Conservation (phyloP, 2,888 invertebrate species). For the Pomacea canaliculata region DNA sequence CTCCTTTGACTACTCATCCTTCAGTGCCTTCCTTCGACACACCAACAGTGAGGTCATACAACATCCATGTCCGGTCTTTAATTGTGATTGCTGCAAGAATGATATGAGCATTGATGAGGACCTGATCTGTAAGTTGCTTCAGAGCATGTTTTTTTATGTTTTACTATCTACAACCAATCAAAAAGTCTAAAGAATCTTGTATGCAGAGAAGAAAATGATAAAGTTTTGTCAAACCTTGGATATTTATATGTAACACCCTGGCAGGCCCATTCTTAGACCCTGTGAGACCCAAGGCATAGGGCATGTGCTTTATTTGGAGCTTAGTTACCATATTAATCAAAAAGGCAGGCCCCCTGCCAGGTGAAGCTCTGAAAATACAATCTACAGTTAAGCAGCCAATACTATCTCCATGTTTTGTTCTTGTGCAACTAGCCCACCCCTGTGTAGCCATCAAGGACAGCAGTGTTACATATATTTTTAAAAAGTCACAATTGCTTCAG, state of each 20-base stretch:
- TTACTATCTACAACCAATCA: neutral
- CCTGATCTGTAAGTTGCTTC: slow-evolving; percentile 30
- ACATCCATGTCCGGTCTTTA: slow-evolving; percentile 52
- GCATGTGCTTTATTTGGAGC: too few relatives aligned
- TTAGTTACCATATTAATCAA: too few relatives aligned
- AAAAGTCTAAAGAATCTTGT: neutral
- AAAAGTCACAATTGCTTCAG: too few relatives aligned
- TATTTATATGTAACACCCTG: neutral
- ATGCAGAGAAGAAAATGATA: neutral
- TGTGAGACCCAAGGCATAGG: too few relatives aligned
- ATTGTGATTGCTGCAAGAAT: slow-evolving; percentile 55
- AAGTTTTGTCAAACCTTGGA: neutral
- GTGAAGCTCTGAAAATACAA: too few relatives aligned
- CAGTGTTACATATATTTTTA: too few relatives aligned
- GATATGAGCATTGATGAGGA: slow-evolving; percentile 55
- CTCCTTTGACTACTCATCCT: slow-evolving; percentile 63
- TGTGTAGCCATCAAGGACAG: too few relatives aligned
- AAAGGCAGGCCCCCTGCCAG: too few relatives aligned
- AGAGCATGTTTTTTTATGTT: neutral
- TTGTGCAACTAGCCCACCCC: too few relatives aligned
- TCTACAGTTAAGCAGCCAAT: too few relatives aligned
- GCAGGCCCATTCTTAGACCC: too few relatives aligned
- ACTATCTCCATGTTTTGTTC: too few relatives aligned
- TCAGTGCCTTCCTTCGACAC: slow-evolving; percentile 63
- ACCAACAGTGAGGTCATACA: slow-evolving; percentile 59